Base-by-base conservation (phyloP, 2,888 invertebrate species). In the Ramazzottius varieornatus region DNA sequence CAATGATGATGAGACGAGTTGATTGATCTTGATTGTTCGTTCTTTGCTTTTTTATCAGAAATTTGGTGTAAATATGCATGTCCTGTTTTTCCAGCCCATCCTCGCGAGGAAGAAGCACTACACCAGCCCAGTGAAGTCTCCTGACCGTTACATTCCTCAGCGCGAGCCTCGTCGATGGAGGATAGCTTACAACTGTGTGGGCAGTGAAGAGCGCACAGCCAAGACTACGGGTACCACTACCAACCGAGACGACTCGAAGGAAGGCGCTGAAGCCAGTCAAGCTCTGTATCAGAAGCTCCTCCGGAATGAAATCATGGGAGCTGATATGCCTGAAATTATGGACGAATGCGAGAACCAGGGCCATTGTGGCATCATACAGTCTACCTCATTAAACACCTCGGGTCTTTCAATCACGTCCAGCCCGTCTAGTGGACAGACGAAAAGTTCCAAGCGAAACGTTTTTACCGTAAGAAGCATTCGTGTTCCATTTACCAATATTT, bases 401-500 rank as follows among this genome's bases (percentile, higher is more conserved):
- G 29, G 54, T 54, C n/a, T n/a, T n/a, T 13, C 54, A 29, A 29
- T 24, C 29, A 29, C 4, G 20, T 4, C 16, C 54, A 54, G 20
- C 54, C 4, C 54, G 20, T 24, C 54, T 16, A 8, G 4, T 16
- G 24, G 16, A 16, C 54, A 8, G 20, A 54, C 54, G 29, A 54
- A 54, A 29, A 54, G 54, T 29, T 13, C 54, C 29, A 54, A 54
- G 24, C 20, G 54, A 54, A 54, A 54, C 29, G 54, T 54, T 54
- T 54, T 54, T 29, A 54, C 54, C 4, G 54, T 54, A 54, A 24
- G 54, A 16, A 8, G 54, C 13, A 24, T 24, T 54, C 29, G 13
- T 40, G 8, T 13, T 40, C 40, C 20, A 20, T 29, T 54, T 46
- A 20, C 65, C 66, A 33, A 46, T 32, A 54, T 32, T 65, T 66